phyloP scores from a whole-genome alignment of 2,113 vertebrate species.

The Vanacampus margaritifer region DNA sequence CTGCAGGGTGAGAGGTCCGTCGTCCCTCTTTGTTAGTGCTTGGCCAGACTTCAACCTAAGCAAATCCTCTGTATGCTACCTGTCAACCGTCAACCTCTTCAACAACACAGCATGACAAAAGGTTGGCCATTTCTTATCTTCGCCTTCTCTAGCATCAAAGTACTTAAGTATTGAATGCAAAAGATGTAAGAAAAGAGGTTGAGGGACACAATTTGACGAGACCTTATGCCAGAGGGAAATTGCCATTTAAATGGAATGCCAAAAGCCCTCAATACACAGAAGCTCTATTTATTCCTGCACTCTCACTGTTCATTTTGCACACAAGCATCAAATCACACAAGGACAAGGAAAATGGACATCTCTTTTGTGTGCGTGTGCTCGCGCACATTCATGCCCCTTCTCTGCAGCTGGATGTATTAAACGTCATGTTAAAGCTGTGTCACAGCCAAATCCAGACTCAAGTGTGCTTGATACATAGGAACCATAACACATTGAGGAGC shows the following conservation, averaged over 20 bases:
- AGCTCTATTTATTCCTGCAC: slow-evolving; percentile 7
- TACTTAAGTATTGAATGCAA: slow-evolving; percentile 18
- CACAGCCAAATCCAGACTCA: slow-evolving; percentile 9
- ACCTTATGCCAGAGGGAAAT: slow-evolving; percentile 7
- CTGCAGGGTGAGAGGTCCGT: slow-evolving; percentile 48
- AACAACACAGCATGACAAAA: slow-evolving; percentile 14
- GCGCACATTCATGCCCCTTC: not conserved
- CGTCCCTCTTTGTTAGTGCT: slow-evolving; percentile 29
- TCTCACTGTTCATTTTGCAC: slow-evolving; percentile 12
- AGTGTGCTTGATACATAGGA: slow-evolving; percentile 6
- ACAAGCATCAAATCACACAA: slow-evolving; percentile 11
- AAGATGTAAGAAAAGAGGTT: slow-evolving; percentile 5
- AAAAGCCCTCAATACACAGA: slow-evolving; percentile 6
- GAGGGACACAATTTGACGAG: not conserved
- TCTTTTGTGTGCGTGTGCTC: not conserved
- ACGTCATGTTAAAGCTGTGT: slow-evolving; percentile 13
- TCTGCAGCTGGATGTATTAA: slow-evolving; percentile 3
- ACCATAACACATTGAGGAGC: not conserved
- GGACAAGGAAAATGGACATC: slow-evolving; percentile 4
- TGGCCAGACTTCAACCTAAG: slow-evolving; percentile 39
- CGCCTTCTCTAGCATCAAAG: slow-evolving; percentile 24
- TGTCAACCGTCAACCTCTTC: slow-evolving; percentile 27
- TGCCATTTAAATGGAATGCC: slow-evolving; percentile 21
- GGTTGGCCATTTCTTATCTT: slow-evolving; percentile 18
- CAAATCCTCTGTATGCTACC: slow-evolving; percentile 44